Evolutionary conservation across 2,113 vertebrate genomes (phyloP).

Genomic region (Charadrius vociferus): DNA sequence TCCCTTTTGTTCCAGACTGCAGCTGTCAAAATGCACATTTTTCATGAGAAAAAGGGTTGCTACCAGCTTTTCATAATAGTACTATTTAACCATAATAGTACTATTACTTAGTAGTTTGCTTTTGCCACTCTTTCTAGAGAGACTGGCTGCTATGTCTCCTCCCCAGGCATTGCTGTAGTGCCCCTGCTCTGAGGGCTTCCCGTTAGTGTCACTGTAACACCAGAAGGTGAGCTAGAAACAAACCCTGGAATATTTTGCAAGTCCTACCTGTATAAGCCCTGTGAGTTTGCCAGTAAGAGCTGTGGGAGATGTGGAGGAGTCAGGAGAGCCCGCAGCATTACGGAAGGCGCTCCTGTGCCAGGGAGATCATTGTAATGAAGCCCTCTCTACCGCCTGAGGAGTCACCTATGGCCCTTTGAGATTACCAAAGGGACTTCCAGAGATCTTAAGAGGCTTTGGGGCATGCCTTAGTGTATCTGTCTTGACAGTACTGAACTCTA

Average conservation of each 20-base stretch:
- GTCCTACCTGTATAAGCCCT: not conserved
- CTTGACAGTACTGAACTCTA: not conserved
- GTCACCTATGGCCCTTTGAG: not conserved
- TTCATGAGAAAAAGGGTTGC: not conserved
- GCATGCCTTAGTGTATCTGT: not conserved
- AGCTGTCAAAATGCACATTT: not conserved
- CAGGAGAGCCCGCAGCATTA: not conserved
- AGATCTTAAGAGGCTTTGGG: not conserved
- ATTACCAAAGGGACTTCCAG: not conserved
- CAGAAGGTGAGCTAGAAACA: not conserved
- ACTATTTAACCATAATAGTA: not conserved
- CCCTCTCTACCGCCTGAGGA: not conserved
- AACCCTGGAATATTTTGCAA: not conserved
- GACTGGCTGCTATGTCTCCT: not conserved
- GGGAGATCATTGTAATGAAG: not conserved
- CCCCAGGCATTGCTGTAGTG: not conserved
- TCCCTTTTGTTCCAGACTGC: not conserved
- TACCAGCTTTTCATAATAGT: not conserved
- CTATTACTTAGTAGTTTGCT: not conserved
- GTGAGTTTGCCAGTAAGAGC: not conserved
- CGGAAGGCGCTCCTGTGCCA: not conserved
- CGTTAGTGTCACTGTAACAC: fast-evolving
- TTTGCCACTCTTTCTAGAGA: not conserved
- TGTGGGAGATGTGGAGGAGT: not conserved
- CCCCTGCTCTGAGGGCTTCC: not conserved